A percentile compares a stretch with the other conserved stretches of the same genome.
phyloP scores from a whole-genome alignment of 2,797 vertebrate species.

The Cheirogaleus major region DNA sequence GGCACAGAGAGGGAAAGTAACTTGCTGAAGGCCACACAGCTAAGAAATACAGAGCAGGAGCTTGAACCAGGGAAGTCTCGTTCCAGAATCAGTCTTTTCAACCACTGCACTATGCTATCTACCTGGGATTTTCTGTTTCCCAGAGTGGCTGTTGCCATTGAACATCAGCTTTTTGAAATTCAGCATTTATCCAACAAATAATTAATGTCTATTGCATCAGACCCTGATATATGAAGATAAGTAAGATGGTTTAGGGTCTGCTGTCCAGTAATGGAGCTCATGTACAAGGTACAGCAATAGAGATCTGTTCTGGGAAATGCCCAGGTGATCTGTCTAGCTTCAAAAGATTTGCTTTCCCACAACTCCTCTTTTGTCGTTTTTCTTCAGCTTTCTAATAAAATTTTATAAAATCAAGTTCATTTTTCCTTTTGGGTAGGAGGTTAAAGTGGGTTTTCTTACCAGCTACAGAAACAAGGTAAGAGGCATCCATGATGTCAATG shows the following conservation, averaged over 20 bases:
- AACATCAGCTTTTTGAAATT: neutral
- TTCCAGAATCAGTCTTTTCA: neutral
- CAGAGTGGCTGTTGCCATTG: neutral
- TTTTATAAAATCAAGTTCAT: conserved; percentile 56
- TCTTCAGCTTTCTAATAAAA: neutral
- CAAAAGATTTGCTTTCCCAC: neutral
- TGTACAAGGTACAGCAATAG: neutral
- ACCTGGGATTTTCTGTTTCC: neutral
- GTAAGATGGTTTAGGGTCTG: neutral
- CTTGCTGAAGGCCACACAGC: neutral
- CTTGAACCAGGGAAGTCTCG: neutral
- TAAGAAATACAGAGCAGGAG: conserved; percentile 1
- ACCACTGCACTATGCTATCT: neutral
- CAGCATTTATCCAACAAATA: neutral
- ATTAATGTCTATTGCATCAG: neutral
- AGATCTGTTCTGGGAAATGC: neutral
- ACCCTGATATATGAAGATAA: neutral
- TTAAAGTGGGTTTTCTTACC: conserved; percentile 86
- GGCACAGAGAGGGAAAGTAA: neutral
- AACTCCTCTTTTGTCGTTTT: neutral
- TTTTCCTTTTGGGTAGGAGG: conserved; percentile 55
- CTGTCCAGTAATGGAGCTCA: neutral
- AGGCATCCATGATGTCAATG: conserved; percentile 93
- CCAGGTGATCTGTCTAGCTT: neutral
- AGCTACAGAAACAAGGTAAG: conserved; percentile 93